These are phyloP conservation scores for Diloba caeruleocephala DNA, from an alignment of 2,888 invertebrate species.

Conservation along the genomic window DNA sequence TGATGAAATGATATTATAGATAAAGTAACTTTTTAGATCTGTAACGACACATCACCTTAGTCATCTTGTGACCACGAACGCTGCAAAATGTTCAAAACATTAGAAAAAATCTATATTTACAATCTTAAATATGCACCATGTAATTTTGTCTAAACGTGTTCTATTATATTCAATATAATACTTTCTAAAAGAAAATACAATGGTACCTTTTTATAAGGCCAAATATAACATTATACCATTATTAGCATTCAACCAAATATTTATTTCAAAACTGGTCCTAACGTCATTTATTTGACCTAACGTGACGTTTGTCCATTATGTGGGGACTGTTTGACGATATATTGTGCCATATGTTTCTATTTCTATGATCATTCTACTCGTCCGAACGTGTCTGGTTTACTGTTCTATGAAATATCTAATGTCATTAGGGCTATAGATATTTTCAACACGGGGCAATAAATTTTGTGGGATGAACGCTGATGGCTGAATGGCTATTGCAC, in stretches of 20 bases:
- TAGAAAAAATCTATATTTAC: no score
- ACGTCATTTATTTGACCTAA: constrained; percentile 35
- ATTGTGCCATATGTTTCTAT: constrained; percentile 59
- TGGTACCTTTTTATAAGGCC: constrained; percentile 23
- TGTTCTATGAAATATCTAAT: constrained; percentile 14
- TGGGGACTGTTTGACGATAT: constrained; percentile 24
- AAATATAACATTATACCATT: constrained; percentile 18
- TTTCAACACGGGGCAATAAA: background rate
- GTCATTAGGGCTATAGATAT: background rate
- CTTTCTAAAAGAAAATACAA: no score
- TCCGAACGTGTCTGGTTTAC: constrained; percentile 51
- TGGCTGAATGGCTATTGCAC: no score
- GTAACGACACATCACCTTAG: no score
- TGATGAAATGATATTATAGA: no score
- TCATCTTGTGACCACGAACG: no score
- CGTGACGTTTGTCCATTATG: constrained; percentile 27
- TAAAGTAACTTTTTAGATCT: no score
- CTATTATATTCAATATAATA: no score
- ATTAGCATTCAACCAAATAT: constrained; percentile 28
- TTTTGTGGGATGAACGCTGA: no score
- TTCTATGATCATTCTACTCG: constrained; percentile 58
- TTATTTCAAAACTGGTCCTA: constrained; percentile 20
- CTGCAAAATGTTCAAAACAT: no score
- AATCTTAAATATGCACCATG: no score
- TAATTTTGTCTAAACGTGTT: no score